phyloP scores from a whole-genome alignment of 2,888 invertebrate genomes.

The Pyrrhosoma nymphula region DNA sequence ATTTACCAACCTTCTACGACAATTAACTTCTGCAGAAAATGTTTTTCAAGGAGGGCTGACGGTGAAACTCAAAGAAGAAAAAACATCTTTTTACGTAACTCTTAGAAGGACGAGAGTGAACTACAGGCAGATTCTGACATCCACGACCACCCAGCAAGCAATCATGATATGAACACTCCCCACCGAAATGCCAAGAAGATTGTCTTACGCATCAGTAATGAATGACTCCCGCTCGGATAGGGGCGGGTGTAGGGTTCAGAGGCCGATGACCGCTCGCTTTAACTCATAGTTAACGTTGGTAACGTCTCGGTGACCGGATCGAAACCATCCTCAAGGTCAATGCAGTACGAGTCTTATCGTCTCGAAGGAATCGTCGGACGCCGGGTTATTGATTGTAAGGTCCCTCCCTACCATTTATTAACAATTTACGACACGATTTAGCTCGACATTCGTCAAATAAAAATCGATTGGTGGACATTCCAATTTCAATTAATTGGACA shows the following conservation, averaged over 20 bases:
- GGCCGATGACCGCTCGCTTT: neutral
- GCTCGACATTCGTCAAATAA: constrained; percentile 35
- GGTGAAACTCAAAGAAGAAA: neutral
- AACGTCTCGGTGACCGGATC: constrained; percentile 24
- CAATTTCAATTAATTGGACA: constrained; percentile 3
- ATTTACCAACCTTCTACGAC: no score
- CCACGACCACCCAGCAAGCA: constrained; percentile 10
- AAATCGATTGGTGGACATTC: neutral
- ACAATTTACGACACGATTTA: constrained; percentile 4
- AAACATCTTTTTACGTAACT: neutral
- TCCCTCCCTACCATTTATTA: neutral
- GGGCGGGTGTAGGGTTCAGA: constrained; percentile 14
- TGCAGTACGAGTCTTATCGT: neutral
- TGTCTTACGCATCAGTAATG: constrained; percentile 22
- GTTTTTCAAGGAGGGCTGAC: neutral
- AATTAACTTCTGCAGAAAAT: neutral
- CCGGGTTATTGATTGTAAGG: neutral
- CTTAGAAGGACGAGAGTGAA: neutral
- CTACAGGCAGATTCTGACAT: neutral
- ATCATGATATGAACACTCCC: neutral
- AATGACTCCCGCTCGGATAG: constrained; percentile 14
- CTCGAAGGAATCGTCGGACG: neutral
- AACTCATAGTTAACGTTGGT: neutral
- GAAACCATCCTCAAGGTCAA: constrained; percentile 14
- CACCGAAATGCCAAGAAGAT: constrained; percentile 16